Conservation (phyloP, 2,797 vertebrate species). For the Pipistrellus pygmaeus region DNA sequence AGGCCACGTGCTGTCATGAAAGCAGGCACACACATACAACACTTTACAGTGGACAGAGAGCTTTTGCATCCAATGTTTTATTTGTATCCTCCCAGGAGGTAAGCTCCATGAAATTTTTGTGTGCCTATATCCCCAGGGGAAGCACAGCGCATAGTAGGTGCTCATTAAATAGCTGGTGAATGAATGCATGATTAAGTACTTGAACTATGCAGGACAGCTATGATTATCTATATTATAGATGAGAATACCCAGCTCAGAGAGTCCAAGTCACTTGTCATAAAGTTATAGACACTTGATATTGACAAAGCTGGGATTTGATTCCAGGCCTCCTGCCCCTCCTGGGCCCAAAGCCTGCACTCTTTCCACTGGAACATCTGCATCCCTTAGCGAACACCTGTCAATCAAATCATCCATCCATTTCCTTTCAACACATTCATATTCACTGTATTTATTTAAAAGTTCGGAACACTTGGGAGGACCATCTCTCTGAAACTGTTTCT, state of each 20-base stretch:
- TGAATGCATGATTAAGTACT: neutral
- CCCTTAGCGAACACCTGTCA: neutral
- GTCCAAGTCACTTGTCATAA: neutral
- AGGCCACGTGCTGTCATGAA: neutral
- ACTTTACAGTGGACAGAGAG: neutral
- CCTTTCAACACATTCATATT: neutral
- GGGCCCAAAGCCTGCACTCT: neutral
- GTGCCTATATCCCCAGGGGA: neutral
- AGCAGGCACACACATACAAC: accelerated
- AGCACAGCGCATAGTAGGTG: neutral
- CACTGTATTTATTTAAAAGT: neutral
- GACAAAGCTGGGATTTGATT: constrained; percentile 16
- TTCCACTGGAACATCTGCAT: neutral
- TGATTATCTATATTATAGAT: neutral
- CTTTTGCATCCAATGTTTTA: neutral
- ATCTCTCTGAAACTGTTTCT: neutral
- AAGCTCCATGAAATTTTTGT: neutral
- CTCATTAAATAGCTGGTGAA: neutral
- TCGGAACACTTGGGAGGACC: neutral
- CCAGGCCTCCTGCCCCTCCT: neutral
- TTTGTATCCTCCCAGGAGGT: neutral
- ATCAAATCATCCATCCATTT: neutral
- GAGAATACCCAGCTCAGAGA: neutral
- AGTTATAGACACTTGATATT: neutral
- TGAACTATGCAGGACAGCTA: neutral